Evolutionary conservation across 2,888 invertebrate genomes (phyloP).

Genomic region (Trilocha varians): DNA sequence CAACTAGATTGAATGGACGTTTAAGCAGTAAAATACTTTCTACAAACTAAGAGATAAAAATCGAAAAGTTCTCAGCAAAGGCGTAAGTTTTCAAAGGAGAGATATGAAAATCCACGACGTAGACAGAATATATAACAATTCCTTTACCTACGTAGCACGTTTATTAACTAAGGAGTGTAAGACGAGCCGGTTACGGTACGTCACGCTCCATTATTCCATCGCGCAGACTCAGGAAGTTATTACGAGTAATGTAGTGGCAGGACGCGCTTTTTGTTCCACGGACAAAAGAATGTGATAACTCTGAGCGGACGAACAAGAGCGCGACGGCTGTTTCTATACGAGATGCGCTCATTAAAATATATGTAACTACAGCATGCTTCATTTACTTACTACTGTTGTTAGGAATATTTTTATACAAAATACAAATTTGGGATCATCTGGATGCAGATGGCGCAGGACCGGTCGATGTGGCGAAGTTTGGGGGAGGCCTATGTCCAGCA

Average conservation of each 20-base stretch:
- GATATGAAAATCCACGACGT: too few relatives aligned
- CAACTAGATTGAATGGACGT: too few relatives aligned
- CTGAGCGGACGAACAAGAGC: slow-evolving; percentile 32
- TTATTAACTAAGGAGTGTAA: slow-evolving; percentile 24
- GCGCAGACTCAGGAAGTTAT: slow-evolving; percentile 45
- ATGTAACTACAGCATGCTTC: too few relatives aligned
- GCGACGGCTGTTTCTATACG: slow-evolving; percentile 12
- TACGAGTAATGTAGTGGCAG: slow-evolving; percentile 52
- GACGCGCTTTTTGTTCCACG: slow-evolving; percentile 40
- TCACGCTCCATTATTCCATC: slow-evolving; percentile 43
- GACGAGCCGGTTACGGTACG: slow-evolving; percentile 27
- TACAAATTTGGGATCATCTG: too few relatives aligned
- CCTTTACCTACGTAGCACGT: not conserved
- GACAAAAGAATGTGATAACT: slow-evolving; percentile 46
- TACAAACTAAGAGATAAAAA: too few relatives aligned
- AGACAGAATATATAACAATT: not conserved
- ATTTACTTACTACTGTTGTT: too few relatives aligned
- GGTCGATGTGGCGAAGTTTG: too few relatives aligned
- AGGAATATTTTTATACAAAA: too few relatives aligned
- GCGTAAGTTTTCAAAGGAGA: too few relatives aligned
- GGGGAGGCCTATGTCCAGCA: too few relatives aligned
- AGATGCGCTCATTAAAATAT: not conserved
- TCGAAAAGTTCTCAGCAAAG: not conserved
- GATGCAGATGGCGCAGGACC: too few relatives aligned
- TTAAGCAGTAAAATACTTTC: too few relatives aligned